Conservation (phyloP, 2,113 vertebrate genomes). For the Mus musculus region GRCm39 chr5:70338001-70338500, state of each 20-base stretch:
- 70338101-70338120: neutral
- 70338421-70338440: neutral
- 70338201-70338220: neutral
- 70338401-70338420: neutral
- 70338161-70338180: neutral
- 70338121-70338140: neutral
- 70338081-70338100: slow-evolving; percentile 31
- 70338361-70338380: neutral
- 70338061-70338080: slow-evolving; percentile 29
- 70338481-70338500: neutral
- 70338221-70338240: neutral
- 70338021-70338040: slow-evolving; percentile 30
- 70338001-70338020: slow-evolving; percentile 48
- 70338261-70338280: neutral
- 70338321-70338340: neutral
- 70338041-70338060: slow-evolving; percentile 10
- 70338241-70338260: neutral
- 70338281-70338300: neutral
- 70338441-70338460: neutral
- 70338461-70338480: neutral
- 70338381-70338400: neutral
- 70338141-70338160: neutral
- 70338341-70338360: neutral
- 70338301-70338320: neutral
- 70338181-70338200: neutral